A percentile compares a stretch with the other conserved stretches of the same genome.
phyloP scores from a whole-genome alignment of 2,113 vertebrate species.

The Forbesichthys papilliferus region DNA sequence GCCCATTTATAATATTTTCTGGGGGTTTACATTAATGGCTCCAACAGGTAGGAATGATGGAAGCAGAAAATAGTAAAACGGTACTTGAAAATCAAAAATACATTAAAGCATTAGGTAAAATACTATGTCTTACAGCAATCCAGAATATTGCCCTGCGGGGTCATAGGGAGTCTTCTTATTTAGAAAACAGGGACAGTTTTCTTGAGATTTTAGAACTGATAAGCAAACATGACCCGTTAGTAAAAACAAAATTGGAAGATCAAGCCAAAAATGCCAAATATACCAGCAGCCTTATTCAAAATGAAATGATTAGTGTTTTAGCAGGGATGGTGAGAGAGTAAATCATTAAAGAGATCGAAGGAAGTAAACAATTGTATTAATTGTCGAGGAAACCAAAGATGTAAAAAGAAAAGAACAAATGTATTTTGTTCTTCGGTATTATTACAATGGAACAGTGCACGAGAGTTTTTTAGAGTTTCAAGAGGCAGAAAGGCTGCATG shows the following conservation, averaged over 20 bases:
- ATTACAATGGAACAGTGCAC: conserved; percentile 23
- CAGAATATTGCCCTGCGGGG: conserved; percentile 23
- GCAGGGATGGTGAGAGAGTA: conserved; percentile 19
- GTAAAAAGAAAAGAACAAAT: conserved; percentile 31
- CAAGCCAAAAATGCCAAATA: conserved; percentile 31
- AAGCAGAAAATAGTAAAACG: conserved; percentile 14
- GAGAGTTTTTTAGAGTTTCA: conserved; percentile 23
- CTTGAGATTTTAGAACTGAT: conserved; percentile 28
- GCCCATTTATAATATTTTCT: too few relatives aligned
- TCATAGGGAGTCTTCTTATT: conserved; percentile 25
- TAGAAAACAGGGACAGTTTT: conserved; percentile 13
- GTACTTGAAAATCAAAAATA: conserved; percentile 16
- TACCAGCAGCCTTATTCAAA: conserved; percentile 28
- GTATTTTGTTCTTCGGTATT: conserved; percentile 26
- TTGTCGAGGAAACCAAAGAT: conserved; percentile 28
- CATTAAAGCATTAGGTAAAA: conserved; percentile 31
- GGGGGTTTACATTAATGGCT: too few relatives aligned
- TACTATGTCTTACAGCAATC: conserved; percentile 19
- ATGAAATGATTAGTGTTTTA: conserved; percentile 17
- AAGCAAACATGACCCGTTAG: conserved; percentile 19
- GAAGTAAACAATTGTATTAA: conserved; percentile 13
- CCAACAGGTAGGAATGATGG: neutral
- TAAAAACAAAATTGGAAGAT: conserved; percentile 23
- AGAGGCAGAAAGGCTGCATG: conserved; percentile 24
- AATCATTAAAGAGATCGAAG: conserved; percentile 31